Conservation (phyloP, 2,113 vertebrate genomes). For the Calypte anna region DNA sequence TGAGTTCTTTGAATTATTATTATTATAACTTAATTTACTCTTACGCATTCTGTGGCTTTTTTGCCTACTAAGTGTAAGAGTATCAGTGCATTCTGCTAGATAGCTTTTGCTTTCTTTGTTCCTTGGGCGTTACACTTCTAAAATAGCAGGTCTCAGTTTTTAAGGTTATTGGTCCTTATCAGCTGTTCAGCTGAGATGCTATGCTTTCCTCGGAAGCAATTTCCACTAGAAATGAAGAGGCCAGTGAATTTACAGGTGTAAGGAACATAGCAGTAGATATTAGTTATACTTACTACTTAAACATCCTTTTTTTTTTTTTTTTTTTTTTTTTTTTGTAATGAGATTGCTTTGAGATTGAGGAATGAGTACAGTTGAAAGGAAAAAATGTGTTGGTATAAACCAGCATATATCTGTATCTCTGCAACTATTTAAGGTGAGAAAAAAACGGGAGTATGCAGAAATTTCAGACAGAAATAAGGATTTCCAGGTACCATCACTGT, state of each 20-base stretch:
- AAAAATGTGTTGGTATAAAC: not conserved
- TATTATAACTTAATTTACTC: not conserved
- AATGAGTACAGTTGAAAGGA: not conserved
- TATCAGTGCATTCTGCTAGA: not conserved
- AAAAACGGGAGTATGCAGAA: not conserved
- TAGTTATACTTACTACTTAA: not conserved
- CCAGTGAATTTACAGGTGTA: not conserved
- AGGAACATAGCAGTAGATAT: not conserved
- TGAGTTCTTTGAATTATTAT: not conserved
- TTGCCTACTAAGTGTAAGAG: not conserved
- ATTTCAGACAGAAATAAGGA: not conserved
- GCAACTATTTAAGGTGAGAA: not conserved
- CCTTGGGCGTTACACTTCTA: not conserved
- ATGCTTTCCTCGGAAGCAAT: not conserved
- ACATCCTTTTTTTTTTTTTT: not conserved
- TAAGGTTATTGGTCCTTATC: not conserved
- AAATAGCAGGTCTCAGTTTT: not conserved
- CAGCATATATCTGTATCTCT: not conserved
- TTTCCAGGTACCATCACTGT: not conserved
- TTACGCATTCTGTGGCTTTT: not conserved
- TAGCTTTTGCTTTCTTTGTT: not conserved
- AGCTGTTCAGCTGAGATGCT: not conserved
- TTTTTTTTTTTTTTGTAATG: not conserved
- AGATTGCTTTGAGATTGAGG: not conserved
- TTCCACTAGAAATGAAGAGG: not conserved